Evolutionary conservation across 2,113 vertebrate species (phyloP), one percentile per base, ranked within the genome.

Genomic region (Phalacrocorax aristotelis): DNA sequence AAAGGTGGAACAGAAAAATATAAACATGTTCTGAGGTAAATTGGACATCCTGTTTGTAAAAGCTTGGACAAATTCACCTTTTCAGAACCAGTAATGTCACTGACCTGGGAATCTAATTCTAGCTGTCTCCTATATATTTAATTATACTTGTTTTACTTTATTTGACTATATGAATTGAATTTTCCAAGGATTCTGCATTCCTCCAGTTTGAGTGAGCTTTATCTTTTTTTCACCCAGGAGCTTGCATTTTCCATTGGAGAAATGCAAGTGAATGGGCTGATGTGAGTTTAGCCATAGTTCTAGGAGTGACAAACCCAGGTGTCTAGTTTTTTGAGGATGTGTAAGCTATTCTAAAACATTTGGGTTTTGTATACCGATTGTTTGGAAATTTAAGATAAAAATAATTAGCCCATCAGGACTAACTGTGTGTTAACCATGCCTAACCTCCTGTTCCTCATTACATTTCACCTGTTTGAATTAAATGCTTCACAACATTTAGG

Each of bases 21-120:
- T 14, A 78, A 82, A 36, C 20, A 14, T 79, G 29, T 83, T 92
- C 38, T 83, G 34, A 76, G 51, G 10, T 70, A 89, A 81, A 94
- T 83, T 83, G 49, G 68, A 62, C 49, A 46, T 69, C 44, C 48
- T 77, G 32, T 74, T 95, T 65, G 20, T 77, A 83, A 95, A 86
- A 95, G 36, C 57, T 60, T 92, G 61, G 42, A 92, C 81, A 90
- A 89, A 93, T 92, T 91, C 61, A 42, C 51, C 22, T 84, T 95
- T 77, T 79, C 65, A 51, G 65, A 92, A 77, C 7, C 36, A 78
- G 40, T 89, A 61, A 91, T 38, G 30, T 61, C 83, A 42, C 22
- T 84, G 40, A 72, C 32, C 46, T 69, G 25, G 30, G 11, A 96
- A 94, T 91, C 57, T 87, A 87, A 94, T 91, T 89, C 57, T 46